Evolutionary conservation across 2,113 vertebrate genomes (phyloP), one percentile per base, ranked within the genome.

Genomic region (Numida meleagris): DNA sequence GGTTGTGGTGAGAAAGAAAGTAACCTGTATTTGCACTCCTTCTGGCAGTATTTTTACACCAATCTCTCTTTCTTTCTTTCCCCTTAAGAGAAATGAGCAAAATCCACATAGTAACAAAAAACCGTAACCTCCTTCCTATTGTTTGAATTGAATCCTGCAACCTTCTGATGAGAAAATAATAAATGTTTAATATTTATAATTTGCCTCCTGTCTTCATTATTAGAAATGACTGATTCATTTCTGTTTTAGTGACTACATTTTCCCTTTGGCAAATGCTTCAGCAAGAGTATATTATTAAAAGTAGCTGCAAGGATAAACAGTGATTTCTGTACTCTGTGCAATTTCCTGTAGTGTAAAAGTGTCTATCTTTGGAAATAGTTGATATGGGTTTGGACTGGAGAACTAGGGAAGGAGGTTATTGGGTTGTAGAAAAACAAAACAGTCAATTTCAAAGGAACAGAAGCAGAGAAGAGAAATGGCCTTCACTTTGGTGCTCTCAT

Each of bases 161-260:
- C 85, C 93, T 91, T 89, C 91, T 88, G 91, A 74, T 70, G 72
- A 80, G 75, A 91, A 89, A 82, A 91, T 29, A 96, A 96, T 97
- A 97, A 97, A 96, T 94, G 94, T 95, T 93, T 83, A 88, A 62
- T 95, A 96, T 95, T 96, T 96, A 68, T 96, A 93, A 78, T 77
- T 77, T 90, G 88, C 43, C 76, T 82, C 8, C 25, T 89, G 65
- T 94, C 73, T 88, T 78, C 4, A 23, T 95, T 50, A 36, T 66
- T 74, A 25, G 67, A 43, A 90, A 31, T 61, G 36, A 13, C 51
- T 0, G 2, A 1, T 73, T 79, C 59, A 24, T 45, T 0, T 33
- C 65, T 34, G 42, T 3, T 78, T 81, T 51, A 43, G 19, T 67
- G 51, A 8, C 58, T 70, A 1, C 1, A 0, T 45, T 65, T 82